Percentiles rank a stretch among this genome's conserved stretches.
phyloP scores from a whole-genome alignment of 2,888 invertebrate species.

The Ormyrus labotus region DNA sequence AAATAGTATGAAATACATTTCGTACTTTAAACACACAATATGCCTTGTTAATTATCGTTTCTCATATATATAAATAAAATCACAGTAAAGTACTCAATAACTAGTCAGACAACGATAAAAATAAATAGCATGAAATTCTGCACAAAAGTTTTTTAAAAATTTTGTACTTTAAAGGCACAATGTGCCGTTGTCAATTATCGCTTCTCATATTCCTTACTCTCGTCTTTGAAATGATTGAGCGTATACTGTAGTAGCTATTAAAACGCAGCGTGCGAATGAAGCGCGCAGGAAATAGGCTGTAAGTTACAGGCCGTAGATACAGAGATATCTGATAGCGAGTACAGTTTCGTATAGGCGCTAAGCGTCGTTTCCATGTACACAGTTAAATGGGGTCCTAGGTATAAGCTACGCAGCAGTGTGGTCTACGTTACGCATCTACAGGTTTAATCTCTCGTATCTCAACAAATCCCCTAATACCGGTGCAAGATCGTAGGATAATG shows the following conservation, averaged over 20 bases:
- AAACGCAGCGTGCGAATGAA: slow-evolving; percentile 7
- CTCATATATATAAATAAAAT: too few relatives aligned
- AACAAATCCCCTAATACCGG: slow-evolving; percentile 51
- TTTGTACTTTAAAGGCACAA: too few relatives aligned
- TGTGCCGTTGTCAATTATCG: too few relatives aligned
- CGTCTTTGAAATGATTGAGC: too few relatives aligned
- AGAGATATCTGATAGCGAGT: slow-evolving; percentile 23
- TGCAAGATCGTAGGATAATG: slow-evolving; percentile 49
- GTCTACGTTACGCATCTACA: slow-evolving; percentile 38
- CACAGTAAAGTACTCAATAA: too few relatives aligned
- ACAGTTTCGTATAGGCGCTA: slow-evolving; percentile 20
- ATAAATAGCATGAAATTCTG: too few relatives aligned
- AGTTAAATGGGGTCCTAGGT: slow-evolving; percentile 40
- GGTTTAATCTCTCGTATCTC: slow-evolving; percentile 47
- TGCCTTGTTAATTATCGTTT: too few relatives aligned
- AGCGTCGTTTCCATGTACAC: slow-evolving; percentile 45
- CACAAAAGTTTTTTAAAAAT: too few relatives aligned
- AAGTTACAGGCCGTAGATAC: slow-evolving; percentile 26
- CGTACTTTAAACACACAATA: too few relatives aligned
- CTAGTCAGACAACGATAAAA: too few relatives aligned
- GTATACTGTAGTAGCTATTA: slow-evolving; percentile 7
- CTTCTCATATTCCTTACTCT: too few relatives aligned
- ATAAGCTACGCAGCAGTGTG: slow-evolving; percentile 34
- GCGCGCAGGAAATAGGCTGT: slow-evolving; percentile 38
- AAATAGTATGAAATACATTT: too few relatives aligned